Conservation (phyloP, 2,888 invertebrate genomes). For the Trachelus tabidus region DNA sequence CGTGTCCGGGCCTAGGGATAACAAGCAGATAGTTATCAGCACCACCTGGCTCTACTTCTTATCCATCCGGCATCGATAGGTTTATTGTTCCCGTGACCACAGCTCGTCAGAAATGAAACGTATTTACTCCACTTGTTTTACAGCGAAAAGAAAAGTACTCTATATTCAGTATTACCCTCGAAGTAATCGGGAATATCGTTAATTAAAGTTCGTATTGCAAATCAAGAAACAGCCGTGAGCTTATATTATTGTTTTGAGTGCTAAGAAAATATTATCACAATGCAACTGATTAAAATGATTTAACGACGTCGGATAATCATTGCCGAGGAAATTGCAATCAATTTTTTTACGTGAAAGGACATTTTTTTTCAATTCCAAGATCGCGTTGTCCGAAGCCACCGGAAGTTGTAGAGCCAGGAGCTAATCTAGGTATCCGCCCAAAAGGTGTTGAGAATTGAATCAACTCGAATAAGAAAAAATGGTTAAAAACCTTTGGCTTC, state of each 20-base stretch:
- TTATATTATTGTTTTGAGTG: neutral
- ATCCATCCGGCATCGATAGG: conserved; percentile 17
- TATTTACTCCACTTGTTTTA: neutral
- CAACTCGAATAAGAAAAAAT: conserved; percentile 24
- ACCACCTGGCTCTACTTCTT: conserved; percentile 17
- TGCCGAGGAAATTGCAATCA: neutral
- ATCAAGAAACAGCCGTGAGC: neutral
- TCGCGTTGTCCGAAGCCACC: neutral
- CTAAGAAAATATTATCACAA: neutral
- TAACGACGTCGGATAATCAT: neutral
- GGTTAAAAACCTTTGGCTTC: conserved; percentile 30
- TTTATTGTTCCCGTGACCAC: conserved; percentile 11
- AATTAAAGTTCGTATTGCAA: neutral
- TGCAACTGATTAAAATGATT: neutral
- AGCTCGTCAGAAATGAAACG: neutral
- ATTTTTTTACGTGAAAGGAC: neutral
- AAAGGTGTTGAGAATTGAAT: conserved; percentile 28
- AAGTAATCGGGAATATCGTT: neutral
- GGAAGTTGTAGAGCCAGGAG: neutral
- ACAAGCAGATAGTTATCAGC: conserved; percentile 15
- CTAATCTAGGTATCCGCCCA: conserved; percentile 8
- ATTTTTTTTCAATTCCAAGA: too few species aligned
- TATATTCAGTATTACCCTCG: neutral
- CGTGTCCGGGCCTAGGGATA: conserved; percentile 9
- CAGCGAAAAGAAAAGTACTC: neutral